Evolutionary conservation across 1,140 invertebrate genomes (phyloP).

Genomic region (Charaxes varanes): DNA sequence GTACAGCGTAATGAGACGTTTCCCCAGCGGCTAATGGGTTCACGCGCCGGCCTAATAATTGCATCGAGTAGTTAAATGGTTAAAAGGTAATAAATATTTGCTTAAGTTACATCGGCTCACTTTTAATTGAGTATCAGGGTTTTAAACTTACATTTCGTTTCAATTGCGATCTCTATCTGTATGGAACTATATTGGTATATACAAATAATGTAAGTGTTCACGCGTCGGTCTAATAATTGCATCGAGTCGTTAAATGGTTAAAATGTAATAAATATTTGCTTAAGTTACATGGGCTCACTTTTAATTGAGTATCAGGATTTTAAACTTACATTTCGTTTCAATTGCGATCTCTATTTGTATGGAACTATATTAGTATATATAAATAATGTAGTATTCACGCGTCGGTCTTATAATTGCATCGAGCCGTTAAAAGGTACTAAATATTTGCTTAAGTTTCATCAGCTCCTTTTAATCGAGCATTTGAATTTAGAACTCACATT

Average conservation of each 20-base stretch:
- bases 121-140: too few species aligned
- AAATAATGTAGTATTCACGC: slow-evolving; percentile 6
- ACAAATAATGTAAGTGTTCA: too few species aligned
- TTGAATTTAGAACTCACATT: too few species aligned
- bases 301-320: too few species aligned
- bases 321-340: too few species aligned
- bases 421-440: slow-evolving; percentile 7
- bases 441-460: not conserved
- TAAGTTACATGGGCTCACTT: not conserved
- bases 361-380: too few species aligned
- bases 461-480: not conserved
- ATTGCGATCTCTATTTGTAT: too few species aligned
- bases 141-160: too few species aligned
- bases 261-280: slow-evolving; percentile 2
- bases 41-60: slow-evolving; percentile 10
- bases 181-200: too few species aligned
- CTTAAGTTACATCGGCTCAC: not conserved
- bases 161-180: too few species aligned
- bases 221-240: slow-evolving; percentile 10
- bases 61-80: slow-evolving; percentile 7
- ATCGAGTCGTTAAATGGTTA: slow-evolving; percentile 8
- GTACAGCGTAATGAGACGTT: slow-evolving; percentile 1
- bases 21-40: slow-evolving; percentile 8
- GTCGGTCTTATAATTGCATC: slow-evolving; percentile 8
- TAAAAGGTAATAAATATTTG: slow-evolving; percentile 4